These are phyloP conservation scores for Electrophaes corylata DNA, from an alignment of 2,888 invertebrate genomes.

Conservation along the genomic window DNA sequence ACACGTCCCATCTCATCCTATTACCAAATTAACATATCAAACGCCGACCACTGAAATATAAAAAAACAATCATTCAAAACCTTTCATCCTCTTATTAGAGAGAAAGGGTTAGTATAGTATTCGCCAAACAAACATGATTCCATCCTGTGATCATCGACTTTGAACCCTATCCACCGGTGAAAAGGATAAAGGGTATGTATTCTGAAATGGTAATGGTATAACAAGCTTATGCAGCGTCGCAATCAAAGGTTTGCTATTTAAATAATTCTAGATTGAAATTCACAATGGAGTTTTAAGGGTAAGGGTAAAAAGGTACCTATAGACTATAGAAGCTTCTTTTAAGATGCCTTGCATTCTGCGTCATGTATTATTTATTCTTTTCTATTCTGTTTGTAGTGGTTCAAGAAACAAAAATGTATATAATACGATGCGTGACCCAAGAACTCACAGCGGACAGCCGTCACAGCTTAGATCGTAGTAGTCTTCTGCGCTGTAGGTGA, in stretches of 20 bases:
- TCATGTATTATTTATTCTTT: too few species aligned
- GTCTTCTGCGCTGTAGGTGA: too few species aligned
- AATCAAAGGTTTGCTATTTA: constrained; percentile 78
- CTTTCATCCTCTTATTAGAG: constrained; percentile 79
- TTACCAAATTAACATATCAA: constrained; percentile 82
- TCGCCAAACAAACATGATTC: constrained; percentile 41
- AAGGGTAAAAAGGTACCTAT: constrained; percentile 29
- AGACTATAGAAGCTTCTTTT: neutral
- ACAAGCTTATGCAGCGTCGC: constrained; percentile 68
- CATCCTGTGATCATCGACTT: constrained; percentile 39
- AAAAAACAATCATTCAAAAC: constrained; percentile 72
- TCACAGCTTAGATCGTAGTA: too few species aligned
- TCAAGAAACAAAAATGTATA: too few species aligned
- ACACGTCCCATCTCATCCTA: constrained; percentile 71
- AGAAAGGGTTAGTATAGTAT: constrained; percentile 61
- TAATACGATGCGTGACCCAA: too few species aligned
- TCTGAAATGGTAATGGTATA: constrained; percentile 50
- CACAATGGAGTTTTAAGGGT: constrained; percentile 64
- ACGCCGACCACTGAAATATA: constrained; percentile 64
- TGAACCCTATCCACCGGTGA: constrained; percentile 43
- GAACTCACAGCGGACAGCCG: too few species aligned
- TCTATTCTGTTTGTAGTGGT: too few species aligned
- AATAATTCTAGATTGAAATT: constrained; percentile 77
- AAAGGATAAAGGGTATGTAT: constrained; percentile 39
- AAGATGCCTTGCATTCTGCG: neutral